Evolutionary conservation across 2,888 invertebrate species (phyloP), one percentile per base, ranked within the genome.

Genomic region (Parelbella ahira): DNA sequence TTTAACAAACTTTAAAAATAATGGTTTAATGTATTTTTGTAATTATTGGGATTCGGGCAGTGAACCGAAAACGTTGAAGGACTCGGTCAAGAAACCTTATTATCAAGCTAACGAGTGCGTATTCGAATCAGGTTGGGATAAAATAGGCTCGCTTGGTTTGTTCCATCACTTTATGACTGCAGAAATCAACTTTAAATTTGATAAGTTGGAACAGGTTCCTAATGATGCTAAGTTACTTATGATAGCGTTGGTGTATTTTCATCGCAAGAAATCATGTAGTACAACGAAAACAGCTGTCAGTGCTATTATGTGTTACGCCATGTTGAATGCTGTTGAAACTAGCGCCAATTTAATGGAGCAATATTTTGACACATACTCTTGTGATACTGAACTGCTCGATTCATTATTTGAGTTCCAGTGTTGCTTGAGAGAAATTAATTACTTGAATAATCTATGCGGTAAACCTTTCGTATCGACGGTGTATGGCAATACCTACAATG

Each of bases 361-460:
- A n/a, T n/a, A n/a, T n/a, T n/a, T n/a, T n/a, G n/a, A n/a, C n/a
- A n/a, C n/a, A n/a, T n/a, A n/a, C n/a, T n/a, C n/a, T n/a, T n/a
- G n/a, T n/a, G n/a, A n/a, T n/a, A n/a, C n/a, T n/a, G n/a, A 11
- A 6, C 62, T 55, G 1, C 7, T 56, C 8, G 55, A 59, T 29
- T 53, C 53, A 0, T 47, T 68, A 3, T 37, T 53, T 0, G 61
- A 70, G 30, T 60, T 69, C 4, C 60, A 69, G 11, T 56, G 53
- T 24, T 68, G 68, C 34, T 38, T 73, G 1, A 8, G 49, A 2
- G 56, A 64, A 1, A 33, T 73, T 25, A 69, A 73, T 49, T 36
- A 58, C 43, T 51, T 73, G 34, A 73, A 73, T 23, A 47, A 15
- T 2, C 24, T 73, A 1, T 73, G 73, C 41, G 72, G 68, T 0